phyloP scores from a whole-genome alignment of 2,888 invertebrate genomes.

The Labia minor region DNA sequence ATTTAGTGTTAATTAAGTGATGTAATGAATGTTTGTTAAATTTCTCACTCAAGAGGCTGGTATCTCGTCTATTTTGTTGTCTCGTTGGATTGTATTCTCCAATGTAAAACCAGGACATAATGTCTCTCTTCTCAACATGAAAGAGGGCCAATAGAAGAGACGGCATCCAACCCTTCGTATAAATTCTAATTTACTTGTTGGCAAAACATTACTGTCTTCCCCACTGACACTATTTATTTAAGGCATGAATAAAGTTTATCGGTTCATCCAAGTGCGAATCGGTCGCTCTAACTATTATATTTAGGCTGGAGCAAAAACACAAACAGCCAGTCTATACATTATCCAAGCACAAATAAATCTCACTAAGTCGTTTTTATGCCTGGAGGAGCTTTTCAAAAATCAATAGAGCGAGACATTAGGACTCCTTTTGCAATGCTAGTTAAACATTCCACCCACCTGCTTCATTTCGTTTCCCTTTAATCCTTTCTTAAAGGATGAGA shows the following conservation, averaged over 20 bases:
- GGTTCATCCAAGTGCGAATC: neutral
- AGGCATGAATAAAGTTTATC: conserved; percentile 8
- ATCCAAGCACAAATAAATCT: neutral
- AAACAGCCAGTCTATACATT: conserved; percentile 13
- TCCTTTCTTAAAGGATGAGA: too few species aligned
- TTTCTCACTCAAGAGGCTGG: too few species aligned
- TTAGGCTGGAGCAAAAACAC: neutral
- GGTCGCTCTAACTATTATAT: neutral
- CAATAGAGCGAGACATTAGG: too few species aligned
- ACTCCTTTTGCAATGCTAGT: too few species aligned
- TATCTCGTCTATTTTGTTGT: too few species aligned
- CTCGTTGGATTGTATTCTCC: too few species aligned
- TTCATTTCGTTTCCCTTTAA: too few species aligned
- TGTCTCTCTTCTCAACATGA: neutral
- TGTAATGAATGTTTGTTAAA: too few species aligned
- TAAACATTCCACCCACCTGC: too few species aligned
- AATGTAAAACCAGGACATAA: too few species aligned
- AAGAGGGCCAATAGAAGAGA: neutral
- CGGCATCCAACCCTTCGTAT: neutral
- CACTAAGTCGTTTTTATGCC: neutral
- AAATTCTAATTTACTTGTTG: conserved; percentile 8
- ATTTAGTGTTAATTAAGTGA: too few species aligned
- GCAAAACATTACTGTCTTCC: conserved; percentile 1
- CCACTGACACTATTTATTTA: neutral
- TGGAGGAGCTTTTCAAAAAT: too few species aligned